Percentiles rank a stretch among this genome's conserved stretches.
phyloP scores from a whole-genome alignment of 35 echinoderm and acorn worm genomes.

The Diadema setosum region DNA sequence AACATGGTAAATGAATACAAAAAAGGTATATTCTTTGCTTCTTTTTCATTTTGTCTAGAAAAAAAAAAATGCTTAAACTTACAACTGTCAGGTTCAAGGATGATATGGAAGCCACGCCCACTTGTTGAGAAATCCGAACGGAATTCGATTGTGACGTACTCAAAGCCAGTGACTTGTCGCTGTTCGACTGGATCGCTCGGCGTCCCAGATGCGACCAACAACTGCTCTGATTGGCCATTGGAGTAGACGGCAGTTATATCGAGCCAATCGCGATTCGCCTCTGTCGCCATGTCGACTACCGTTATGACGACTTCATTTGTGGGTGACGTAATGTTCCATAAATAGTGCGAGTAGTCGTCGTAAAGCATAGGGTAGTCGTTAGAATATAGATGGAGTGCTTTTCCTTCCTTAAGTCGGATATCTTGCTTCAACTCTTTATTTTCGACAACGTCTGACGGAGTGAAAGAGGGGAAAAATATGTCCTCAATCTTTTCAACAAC shows the following conservation, averaged over 20 bases:
- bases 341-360: conserved; percentile 11
- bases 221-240: background rate
- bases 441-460: too few relatives aligned
- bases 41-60: too few relatives aligned
- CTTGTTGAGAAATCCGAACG: background rate
- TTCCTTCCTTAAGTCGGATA: background rate
- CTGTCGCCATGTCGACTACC: conserved; percentile 36
- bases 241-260: background rate
- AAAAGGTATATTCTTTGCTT: too few relatives aligned
- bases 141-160: background rate
- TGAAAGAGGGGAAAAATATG: too few relatives aligned
- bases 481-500: too few relatives aligned
- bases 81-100: background rate
- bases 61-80: too few relatives aligned
- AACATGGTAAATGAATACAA: too few relatives aligned
- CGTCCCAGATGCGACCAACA: background rate
- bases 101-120: conserved; percentile 2
- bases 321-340: conserved; percentile 27
- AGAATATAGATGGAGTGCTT: background rate
- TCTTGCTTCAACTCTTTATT: background rate
- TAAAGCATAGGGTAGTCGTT: conserved; percentile 28
- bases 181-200: background rate
- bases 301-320: background rate
- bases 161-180: background rate
- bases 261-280: conserved; percentile 17